phyloP scores from a whole-genome alignment of 1,140 invertebrate species.

The Drosophila santomea region DNA sequence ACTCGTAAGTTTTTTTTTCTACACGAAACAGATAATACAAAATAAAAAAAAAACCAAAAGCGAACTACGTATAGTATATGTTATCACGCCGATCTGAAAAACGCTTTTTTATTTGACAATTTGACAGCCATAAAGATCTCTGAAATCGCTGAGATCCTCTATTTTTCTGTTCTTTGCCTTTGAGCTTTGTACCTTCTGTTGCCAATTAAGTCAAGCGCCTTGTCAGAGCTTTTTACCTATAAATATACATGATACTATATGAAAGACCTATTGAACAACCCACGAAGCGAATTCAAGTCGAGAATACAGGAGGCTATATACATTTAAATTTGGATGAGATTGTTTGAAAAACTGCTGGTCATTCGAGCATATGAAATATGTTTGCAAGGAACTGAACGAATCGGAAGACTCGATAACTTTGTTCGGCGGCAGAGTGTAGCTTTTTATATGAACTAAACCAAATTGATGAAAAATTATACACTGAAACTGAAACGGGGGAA shows the following conservation, averaged over 20 bases:
- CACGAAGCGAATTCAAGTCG: constrained; percentile 31
- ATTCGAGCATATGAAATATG: constrained; percentile 65
- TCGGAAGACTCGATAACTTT: constrained; percentile 10
- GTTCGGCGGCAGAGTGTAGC: constrained; percentile 55
- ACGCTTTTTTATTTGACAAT: constrained; percentile 38
- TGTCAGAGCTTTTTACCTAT: constrained; percentile 77
- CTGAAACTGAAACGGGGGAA: constrained; percentile 52
- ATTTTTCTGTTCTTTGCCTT: constrained; percentile 13
- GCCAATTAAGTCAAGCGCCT: constrained; percentile 72
- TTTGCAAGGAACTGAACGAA: constrained; percentile 22
- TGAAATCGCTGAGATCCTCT: constrained; percentile 14
- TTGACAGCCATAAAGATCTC: constrained; percentile 1
- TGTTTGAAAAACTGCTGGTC: constrained; percentile 33
- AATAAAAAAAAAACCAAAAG: constrained; percentile 36
- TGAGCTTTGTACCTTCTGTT: constrained; percentile 77
- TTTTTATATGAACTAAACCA: constrained; percentile 58
- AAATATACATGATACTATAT: constrained; percentile 42
- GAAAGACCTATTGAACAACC: constrained; percentile 40
- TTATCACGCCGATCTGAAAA: constrained; percentile 27
- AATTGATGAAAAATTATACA: constrained; percentile 47
- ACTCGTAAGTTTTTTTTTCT: constrained; percentile 68
- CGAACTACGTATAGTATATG: constrained; percentile 21
- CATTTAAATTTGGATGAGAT: constrained; percentile 35
- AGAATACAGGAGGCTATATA: constrained; percentile 32
- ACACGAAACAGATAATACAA: constrained; percentile 60